Evolutionary conservation across 2,113 vertebrate species (phyloP), one percentile per base, ranked within the genome.

Genomic region (Hippocampus abdominalis): DNA sequence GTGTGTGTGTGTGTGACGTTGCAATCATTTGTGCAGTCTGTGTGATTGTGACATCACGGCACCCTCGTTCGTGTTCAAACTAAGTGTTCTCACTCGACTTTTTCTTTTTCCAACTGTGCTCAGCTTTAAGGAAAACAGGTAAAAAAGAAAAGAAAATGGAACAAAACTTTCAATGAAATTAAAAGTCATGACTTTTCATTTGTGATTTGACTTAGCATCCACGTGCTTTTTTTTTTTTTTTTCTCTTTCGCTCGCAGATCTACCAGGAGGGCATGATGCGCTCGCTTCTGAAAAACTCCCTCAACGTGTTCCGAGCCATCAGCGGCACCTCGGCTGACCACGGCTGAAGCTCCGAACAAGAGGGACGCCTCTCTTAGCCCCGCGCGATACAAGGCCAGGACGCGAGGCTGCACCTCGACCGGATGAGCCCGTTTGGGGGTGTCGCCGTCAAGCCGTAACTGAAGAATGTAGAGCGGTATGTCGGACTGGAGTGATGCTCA

Each of bases 241-340:
- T 69, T 74, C 69, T 68, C 1, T 20, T 76, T 46, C 29, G 1
- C 40, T 13, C 56, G 42, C 79, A 99, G 97, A 95, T 98, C 76
- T 93, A 95, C 81, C 94, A 93, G 40, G 96, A 97, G 84, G 95
- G 96, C 23, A 91, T 94, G 29, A 94, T 96, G 89, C 93, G 94
- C 53, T 95, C 92, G 0, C 91, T 95, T 86, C 83, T 98, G 73
- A 95, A 95, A 32, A 95, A 96, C 91, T 97, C 96, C 3, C 83
- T 96, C 16, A 94, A 96, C 0, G 97, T 99, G 69, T 99, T 99
- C 78, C 93, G 94, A 66, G 97, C 94, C 0, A 99, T 99, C 90
- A 99, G 96, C 0, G 96, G 96, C 64, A 99, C 93, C 0, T 90
- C 94, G 10, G 76, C 92, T 6, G 91, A 95, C 56, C 86, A 93